phyloP scores from a whole-genome alignment of 1,140 invertebrate species.

The Diorhabda sublineata region DNA sequence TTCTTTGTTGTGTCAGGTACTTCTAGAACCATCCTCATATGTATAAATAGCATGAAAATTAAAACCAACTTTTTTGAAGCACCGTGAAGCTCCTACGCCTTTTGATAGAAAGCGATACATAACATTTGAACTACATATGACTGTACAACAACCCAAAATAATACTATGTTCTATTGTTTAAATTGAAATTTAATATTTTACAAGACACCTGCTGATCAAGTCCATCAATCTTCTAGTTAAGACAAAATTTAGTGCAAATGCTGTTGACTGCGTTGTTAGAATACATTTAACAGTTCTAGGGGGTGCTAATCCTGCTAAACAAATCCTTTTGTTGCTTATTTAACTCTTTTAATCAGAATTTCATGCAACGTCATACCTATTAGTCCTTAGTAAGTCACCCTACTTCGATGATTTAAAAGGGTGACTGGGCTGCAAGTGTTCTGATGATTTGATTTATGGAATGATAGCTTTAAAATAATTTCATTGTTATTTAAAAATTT shows the following conservation, averaged over 20 bases:
- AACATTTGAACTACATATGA: too few relatives aligned
- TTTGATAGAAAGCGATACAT: too few relatives aligned
- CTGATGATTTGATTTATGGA: constrained; percentile 5
- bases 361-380: constrained; percentile 43
- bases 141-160: too few relatives aligned
- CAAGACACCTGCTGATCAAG: constrained; percentile 34
- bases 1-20: too few relatives aligned
- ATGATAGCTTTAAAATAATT: constrained; percentile 7
- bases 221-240: constrained; percentile 35
- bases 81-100: too few relatives aligned
- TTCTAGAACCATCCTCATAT: too few relatives aligned
- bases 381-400: constrained; percentile 30
- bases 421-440: constrained; percentile 17
- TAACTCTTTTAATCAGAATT: constrained; percentile 44
- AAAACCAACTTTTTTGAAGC: too few relatives aligned
- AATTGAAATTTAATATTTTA: not conserved
- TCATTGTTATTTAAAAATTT: constrained; percentile 6
- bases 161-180: too few relatives aligned
- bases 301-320: constrained; percentile 38
- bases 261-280: not conserved
- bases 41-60: too few relatives aligned
- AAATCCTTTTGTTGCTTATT: constrained; percentile 40
- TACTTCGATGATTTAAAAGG: not conserved
- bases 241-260: constrained; percentile 14
- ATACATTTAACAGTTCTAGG: constrained; percentile 27